Conservation (phyloP, 2,888 invertebrate species). For the Pachliopta kotzebuea region DNA sequence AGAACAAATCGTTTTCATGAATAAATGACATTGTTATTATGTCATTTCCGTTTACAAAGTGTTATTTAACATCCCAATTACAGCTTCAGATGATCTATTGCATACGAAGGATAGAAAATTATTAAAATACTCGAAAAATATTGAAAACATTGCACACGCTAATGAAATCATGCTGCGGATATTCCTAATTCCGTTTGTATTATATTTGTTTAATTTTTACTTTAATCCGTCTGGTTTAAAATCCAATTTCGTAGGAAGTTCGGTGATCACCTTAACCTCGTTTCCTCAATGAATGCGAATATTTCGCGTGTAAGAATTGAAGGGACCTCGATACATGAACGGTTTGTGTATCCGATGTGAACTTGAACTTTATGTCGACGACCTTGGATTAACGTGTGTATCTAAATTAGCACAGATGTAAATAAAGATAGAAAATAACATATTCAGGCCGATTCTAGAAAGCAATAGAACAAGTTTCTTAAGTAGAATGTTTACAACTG, state of each 20-base stretch:
- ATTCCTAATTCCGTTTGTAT: background rate
- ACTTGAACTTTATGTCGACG: conserved; percentile 14
- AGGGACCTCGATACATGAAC: conserved; percentile 45
- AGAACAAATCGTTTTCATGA: background rate
- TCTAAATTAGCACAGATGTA: background rate
- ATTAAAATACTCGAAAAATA: background rate
- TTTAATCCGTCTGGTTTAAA: background rate
- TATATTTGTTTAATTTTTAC: background rate
- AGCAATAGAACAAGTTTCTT: too few species aligned
- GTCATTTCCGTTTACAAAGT: background rate
- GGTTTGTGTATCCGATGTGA: conserved; percentile 30
- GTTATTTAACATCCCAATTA: background rate
- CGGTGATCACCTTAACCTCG: conserved; percentile 63
- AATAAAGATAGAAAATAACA: background rate
- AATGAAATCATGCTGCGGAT: background rate
- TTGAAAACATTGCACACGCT: background rate
- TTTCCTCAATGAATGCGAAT: conserved; percentile 42
- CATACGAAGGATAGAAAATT: background rate
- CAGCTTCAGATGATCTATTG: background rate
- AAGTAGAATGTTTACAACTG: too few species aligned
- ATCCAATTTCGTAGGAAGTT: conserved; percentile 47
- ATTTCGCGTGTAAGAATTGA: conserved; percentile 51
- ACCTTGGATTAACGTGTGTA: conserved; percentile 5
- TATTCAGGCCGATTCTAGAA: too few species aligned
- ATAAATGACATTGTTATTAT: background rate